Evolutionary conservation across 2,888 invertebrate species (phyloP).

Genomic region (Oxyscelio sp.): DNA sequence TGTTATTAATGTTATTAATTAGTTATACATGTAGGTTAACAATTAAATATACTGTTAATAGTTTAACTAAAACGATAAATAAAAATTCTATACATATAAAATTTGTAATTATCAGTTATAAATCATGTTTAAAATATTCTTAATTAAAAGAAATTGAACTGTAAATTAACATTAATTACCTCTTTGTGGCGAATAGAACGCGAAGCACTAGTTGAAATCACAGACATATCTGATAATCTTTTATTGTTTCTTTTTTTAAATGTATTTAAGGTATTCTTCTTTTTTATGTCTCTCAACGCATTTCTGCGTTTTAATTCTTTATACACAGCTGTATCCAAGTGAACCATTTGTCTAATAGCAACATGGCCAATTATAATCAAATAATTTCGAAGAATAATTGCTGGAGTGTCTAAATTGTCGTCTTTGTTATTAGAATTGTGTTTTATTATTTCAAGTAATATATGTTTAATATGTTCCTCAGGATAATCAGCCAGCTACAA

Average conservation of each 20-base stretch:
- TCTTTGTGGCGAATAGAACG: slow-evolving; percentile 79
- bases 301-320: slow-evolving; percentile 93
- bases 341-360: slow-evolving; percentile 94
- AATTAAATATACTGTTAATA: too few relatives aligned
- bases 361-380: slow-evolving; percentile 92
- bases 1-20: too few relatives aligned
- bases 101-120: too few relatives aligned
- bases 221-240: slow-evolving; percentile 31
- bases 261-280: too few relatives aligned
- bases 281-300: slow-evolving; percentile 85
- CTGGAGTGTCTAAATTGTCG: slow-evolving; percentile 59
- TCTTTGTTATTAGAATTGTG: slow-evolving; percentile 71
- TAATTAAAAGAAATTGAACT: background rate
- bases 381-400: slow-evolving; percentile 87
- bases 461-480: slow-evolving; percentile 85
- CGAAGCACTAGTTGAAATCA: slow-evolving; percentile 75
- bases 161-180: slow-evolving; percentile 53
- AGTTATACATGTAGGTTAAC: too few relatives aligned
- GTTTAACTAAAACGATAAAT: too few relatives aligned
- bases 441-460: slow-evolving; percentile 77
- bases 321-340: slow-evolving; percentile 94
- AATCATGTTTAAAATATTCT: background rate
- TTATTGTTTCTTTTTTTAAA: slow-evolving; percentile 61
- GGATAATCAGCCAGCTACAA: slow-evolving; percentile 90
- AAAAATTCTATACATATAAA: too few relatives aligned